Percentiles rank a stretch among this genome's conserved stretches.
Evolutionary conservation across 2,113 vertebrate genomes (phyloP).

Genomic region (Malurus alboscapulatus): DNA sequence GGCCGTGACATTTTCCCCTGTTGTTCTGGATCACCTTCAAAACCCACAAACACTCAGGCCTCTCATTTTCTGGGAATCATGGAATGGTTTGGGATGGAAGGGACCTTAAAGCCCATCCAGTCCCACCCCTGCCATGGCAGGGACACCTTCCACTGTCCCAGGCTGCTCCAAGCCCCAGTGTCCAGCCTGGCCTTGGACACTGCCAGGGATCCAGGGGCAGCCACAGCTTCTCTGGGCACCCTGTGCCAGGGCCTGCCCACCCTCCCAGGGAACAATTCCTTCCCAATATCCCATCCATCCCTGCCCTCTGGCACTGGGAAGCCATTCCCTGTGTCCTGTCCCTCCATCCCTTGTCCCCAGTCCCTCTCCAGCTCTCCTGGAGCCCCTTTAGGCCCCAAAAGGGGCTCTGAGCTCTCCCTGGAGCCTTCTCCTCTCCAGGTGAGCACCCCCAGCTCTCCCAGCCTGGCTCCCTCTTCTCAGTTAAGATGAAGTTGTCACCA

Average conservation of each 20-base stretch:
- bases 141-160: not conserved
- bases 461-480: not conserved
- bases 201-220: not conserved
- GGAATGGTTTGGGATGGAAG: not conserved
- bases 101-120: not conserved
- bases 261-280: not conserved
- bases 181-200: accelerated
- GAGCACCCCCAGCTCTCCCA: not conserved
- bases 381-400: not conserved
- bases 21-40: not conserved
- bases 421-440: not conserved
- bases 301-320: not conserved
- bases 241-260: not conserved
- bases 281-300: accelerated
- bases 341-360: not conserved
- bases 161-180: accelerated
- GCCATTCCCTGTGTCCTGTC: not conserved
- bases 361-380: not conserved
- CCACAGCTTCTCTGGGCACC: not conserved
- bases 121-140: not conserved
- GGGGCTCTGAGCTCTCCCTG: not conserved
- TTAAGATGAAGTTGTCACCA: not conserved
- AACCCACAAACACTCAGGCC: not conserved
- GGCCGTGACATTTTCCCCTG: not conserved
- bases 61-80: not conserved